phyloP scores from a whole-genome alignment of 2,888 invertebrate species.

The Drosophila robusta region DNA sequence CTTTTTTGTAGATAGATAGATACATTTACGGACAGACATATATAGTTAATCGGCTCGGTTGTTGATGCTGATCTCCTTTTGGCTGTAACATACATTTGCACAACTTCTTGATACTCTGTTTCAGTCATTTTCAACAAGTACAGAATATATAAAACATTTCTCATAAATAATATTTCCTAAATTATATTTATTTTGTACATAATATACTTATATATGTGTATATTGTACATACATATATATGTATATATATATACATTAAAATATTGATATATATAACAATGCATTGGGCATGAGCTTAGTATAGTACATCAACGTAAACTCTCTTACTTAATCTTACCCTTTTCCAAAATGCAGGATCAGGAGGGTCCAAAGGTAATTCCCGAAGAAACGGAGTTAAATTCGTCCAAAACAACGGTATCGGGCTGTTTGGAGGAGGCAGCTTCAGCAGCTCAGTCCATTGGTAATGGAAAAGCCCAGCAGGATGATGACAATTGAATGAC shows the following conservation, averaged over 20 bases:
- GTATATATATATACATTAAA: neutral
- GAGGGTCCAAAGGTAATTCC: constrained; percentile 88
- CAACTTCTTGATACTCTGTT: too few species aligned
- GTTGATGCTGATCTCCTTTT: too few species aligned
- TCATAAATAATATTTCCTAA: neutral
- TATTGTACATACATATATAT: neutral
- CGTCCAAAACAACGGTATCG: constrained; percentile 72
- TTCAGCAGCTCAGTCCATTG: constrained; percentile 28
- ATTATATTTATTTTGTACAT: neutral
- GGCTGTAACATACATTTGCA: too few species aligned
- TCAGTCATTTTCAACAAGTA: neutral
- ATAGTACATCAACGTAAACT: neutral
- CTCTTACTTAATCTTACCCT: neutral
- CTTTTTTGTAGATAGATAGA: too few species aligned
- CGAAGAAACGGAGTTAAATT: constrained; percentile 86
- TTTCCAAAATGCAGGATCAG: constrained; percentile 77
- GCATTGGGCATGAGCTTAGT: constrained; percentile 33
- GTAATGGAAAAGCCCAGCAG: constrained; percentile 73
- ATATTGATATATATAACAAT: neutral
- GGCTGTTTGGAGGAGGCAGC: constrained; percentile 55
- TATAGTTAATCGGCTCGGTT: too few species aligned
- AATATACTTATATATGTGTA: neutral
- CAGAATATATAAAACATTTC: neutral
- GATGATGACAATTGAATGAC: constrained; percentile 55
- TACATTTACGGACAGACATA: too few species aligned